Evolutionary conservation across 2,797 vertebrate genomes (phyloP), one percentile per base, ranked within the genome.

Genomic region (Sebastes steindachneri): DNA sequence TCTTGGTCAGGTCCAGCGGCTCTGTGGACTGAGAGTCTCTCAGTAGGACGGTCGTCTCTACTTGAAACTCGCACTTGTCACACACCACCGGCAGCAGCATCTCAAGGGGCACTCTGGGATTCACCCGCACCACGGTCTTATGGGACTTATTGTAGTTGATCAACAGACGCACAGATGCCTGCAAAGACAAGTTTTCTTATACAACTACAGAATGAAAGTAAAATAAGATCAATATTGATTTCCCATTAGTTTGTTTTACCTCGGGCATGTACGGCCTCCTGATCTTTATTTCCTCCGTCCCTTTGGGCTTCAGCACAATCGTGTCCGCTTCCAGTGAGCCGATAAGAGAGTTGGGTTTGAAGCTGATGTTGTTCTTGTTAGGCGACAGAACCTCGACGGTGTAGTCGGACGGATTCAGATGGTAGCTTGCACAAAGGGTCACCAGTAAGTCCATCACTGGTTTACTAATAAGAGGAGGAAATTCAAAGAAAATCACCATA

Each of bases 361-460:
- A 99, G 90, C 96, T 96, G 86, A 99, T 94, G 87, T 88, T 93
- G 64, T 93, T 97, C 51, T 97, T 97, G 91, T 98, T 97, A 64
- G 94, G 86, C 5, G 98, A 97, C 17, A 98, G 86, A 33, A 99
- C 83, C 75, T 99, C 97, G 14, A 98, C 95, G 0, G 96, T 96
- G 85, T 98, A 96, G 87, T 97, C 96, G 1, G 98, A 96, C 2
- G 98, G 98, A 86, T 98, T 97, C 90, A 99, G 95, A 90, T 93
- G 98, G 92, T 99, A 96, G 9, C 96, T 97, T 7, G 97, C 97
- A 87, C 98, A 99, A 21, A 99, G 96, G 35, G 96, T 96, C 83
- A 99, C 96, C 75, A 99, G 72, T 58, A 99, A 83, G 90, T 99
- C 98, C 97, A 99, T 98, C 95, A 98, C 97, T 1, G 98, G 97